Conservation (phyloP, 2,113 vertebrate species). For the Menura novaehollandiae region DNA sequence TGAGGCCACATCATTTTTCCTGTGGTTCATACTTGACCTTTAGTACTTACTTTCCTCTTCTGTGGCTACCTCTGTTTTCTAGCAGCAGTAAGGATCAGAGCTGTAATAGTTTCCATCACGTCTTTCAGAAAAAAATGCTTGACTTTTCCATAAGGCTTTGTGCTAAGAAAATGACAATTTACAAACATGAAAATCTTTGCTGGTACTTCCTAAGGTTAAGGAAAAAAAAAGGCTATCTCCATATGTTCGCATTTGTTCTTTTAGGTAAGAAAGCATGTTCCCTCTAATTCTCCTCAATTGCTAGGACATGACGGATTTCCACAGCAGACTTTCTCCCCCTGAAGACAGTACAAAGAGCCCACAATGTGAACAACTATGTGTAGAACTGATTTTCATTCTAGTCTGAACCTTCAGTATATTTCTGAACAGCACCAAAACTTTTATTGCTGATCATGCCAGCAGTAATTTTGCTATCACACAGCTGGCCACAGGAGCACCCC, state of each 20-base stretch:
- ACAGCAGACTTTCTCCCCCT: not conserved
- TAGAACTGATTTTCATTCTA: not conserved
- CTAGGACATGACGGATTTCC: conserved; percentile 2
- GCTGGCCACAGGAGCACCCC: not conserved
- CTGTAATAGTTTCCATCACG: conserved; percentile 10
- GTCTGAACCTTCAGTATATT: not conserved
- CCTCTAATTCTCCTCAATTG: conserved; percentile 38
- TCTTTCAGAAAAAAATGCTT: not conserved
- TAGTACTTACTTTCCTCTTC: not conserved
- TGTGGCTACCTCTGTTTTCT: not conserved
- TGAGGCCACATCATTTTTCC: not conserved
- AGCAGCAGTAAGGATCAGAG: conserved; percentile 14
- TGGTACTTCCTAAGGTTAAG: conserved; percentile 29
- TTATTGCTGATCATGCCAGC: not conserved
- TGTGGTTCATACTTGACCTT: not conserved
- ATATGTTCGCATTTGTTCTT: conserved; percentile 43
- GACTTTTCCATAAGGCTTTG: conserved; percentile 54
- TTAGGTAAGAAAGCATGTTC: conserved; percentile 44
- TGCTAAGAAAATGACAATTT: conserved; percentile 47
- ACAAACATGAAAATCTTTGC: conserved; percentile 38
- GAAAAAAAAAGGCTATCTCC: not conserved
- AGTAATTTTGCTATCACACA: not conserved
- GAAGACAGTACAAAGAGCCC: not conserved
- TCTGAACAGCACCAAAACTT: conserved; percentile 28
- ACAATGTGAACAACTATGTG: not conserved